Percentiles rank a stretch among this genome's conserved stretches.
These are phyloP conservation scores for Hymenopus coronatus DNA, from an alignment of 2,888 invertebrate genomes.

Conservation along the genomic window DNA sequence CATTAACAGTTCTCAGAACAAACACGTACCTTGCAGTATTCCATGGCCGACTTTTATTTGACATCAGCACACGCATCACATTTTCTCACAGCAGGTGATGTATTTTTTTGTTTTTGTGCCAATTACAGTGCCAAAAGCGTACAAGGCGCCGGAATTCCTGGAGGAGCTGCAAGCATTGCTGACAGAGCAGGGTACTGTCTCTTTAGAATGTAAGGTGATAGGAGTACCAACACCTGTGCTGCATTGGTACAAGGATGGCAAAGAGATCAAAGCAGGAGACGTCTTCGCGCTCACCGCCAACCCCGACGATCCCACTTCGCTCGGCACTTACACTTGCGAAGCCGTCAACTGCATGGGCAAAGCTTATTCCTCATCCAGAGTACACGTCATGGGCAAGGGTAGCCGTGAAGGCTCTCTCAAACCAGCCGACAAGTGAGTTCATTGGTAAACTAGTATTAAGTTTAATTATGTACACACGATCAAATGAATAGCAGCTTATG, in stretches of 20 bases:
- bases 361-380: slow-evolving; percentile 77
- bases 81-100: no score
- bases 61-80: no score
- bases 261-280: slow-evolving; percentile 85
- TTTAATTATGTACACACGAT: no score
- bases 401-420: slow-evolving; percentile 67
- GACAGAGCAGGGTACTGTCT: slow-evolving; percentile 85
- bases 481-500: no score
- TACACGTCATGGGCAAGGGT: slow-evolving; percentile 73
- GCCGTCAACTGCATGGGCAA: slow-evolving; percentile 87
- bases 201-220: slow-evolving; percentile 86
- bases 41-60: no score
- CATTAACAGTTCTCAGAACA: no score
- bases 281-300: slow-evolving; percentile 84
- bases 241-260: slow-evolving; percentile 76
- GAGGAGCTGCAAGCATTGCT: slow-evolving; percentile 78
- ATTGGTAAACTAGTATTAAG: neutral
- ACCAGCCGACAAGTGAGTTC: slow-evolving; percentile 61
- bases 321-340: slow-evolving; percentile 85
- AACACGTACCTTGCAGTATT: no score
- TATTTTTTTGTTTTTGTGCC: neutral
- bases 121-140: slow-evolving; percentile 73
- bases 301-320: slow-evolving; percentile 78
- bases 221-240: slow-evolving; percentile 79
- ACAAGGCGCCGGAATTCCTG: slow-evolving; percentile 83